Evolutionary conservation across 2,888 invertebrate genomes (phyloP).

Genomic region (Aplocera efformata): DNA sequence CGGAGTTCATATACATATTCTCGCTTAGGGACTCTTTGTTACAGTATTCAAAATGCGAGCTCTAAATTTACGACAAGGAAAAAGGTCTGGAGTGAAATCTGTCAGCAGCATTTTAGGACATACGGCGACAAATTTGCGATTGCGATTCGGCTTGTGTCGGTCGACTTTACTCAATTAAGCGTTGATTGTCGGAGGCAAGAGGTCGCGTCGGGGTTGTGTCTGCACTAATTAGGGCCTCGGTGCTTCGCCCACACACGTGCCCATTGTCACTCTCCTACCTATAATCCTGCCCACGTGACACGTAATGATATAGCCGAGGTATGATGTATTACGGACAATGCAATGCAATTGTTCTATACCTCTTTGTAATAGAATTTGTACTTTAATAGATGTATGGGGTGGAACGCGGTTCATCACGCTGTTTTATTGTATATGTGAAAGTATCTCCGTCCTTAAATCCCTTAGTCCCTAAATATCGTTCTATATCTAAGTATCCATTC

Average conservation of each 20-base stretch:
- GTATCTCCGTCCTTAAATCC: too few species aligned
- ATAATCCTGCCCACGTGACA: slow-evolving; percentile 35
- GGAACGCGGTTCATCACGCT: too few species aligned
- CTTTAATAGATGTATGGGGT: too few species aligned
- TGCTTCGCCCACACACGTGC: slow-evolving; percentile 67
- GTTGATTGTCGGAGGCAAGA: slow-evolving; percentile 69
- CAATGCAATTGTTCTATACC: slow-evolving; percentile 17
- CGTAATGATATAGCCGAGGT: slow-evolving; percentile 20
- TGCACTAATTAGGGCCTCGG: slow-evolving; percentile 66
- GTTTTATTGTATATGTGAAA: too few species aligned
- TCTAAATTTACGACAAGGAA: too few species aligned
- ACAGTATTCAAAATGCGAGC: not conserved
- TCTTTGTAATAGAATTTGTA: too few species aligned
- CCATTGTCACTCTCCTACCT: slow-evolving; percentile 42
- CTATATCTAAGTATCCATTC: too few species aligned
- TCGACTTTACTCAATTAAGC: slow-evolving; percentile 71
- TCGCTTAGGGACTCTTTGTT: slow-evolving; percentile 18
- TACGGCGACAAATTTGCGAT: slow-evolving; percentile 51
- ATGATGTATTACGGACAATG: slow-evolving; percentile 20
- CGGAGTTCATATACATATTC: slow-evolving; percentile 47
- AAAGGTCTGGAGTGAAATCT: too few species aligned
- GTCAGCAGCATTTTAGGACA: slow-evolving; percentile 13
- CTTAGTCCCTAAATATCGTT: too few species aligned
- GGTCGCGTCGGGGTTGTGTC: slow-evolving; percentile 72
- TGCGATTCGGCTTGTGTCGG: slow-evolving; percentile 53